Evolutionary conservation across 1,140 invertebrate species (phyloP).

Genomic region (Diabrotica undecimpunctata): DNA sequence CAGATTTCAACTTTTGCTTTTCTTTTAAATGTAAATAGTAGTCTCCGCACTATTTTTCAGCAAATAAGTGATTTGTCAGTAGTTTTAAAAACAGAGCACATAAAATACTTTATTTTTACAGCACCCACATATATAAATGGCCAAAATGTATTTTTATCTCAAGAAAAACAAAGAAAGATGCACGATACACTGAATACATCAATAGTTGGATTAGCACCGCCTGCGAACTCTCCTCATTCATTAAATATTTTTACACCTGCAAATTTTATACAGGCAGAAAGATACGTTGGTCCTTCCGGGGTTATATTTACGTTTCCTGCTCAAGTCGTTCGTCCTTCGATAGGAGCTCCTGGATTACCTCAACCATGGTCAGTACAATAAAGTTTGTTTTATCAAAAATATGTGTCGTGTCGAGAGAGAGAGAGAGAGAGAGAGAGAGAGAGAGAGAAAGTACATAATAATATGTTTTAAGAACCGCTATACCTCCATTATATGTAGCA

Average conservation of each 20-base stretch:
- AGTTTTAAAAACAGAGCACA: neutral
- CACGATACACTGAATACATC: conserved; percentile 32
- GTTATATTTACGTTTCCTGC: conserved; percentile 25
- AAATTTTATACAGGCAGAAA: conserved; percentile 23
- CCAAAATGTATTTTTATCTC: conserved; percentile 32
- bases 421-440: too few species aligned
- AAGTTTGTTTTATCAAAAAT: neutral
- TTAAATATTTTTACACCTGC: neutral
- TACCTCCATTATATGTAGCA: neutral
- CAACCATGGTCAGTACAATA: too few species aligned
- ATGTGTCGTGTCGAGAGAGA: neutral
- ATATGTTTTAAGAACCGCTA: neutral
- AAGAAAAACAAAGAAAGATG: conserved; percentile 34
- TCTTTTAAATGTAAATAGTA: too few species aligned
- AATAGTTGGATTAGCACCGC: conserved; percentile 18
- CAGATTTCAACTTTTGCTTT: too few species aligned
- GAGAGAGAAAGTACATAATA: neutral
- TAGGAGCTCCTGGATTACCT: too few species aligned
- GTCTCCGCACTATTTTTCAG: too few species aligned
- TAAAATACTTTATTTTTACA: conserved; percentile 7
- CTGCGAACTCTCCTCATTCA: neutral
- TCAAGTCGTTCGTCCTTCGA: too few species aligned
- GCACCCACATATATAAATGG: conserved; percentile 29
- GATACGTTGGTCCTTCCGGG: conserved; percentile 26
- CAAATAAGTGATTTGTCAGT: conserved; percentile 14